Percentiles rank a stretch among this genome's conserved stretches.
Conservation (phyloP, 2,113 vertebrate species). For the Archilochus colubris region DNA sequence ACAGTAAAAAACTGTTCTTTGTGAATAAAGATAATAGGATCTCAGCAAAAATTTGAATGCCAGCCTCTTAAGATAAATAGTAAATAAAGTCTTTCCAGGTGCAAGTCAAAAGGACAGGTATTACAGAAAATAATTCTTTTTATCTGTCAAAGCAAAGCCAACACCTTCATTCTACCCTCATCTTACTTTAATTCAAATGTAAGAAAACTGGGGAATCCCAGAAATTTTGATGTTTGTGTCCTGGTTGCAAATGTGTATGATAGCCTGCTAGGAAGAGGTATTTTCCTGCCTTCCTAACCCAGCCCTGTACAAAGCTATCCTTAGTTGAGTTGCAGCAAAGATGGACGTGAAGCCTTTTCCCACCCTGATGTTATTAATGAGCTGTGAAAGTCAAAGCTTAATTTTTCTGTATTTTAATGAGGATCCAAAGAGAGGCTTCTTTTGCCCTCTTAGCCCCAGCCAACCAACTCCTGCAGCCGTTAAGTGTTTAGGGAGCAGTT, state of each 20-base stretch:
- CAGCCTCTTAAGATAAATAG: background rate
- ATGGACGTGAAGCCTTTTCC: conserved; percentile 45
- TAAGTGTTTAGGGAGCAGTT: conserved; percentile 35
- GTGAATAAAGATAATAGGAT: background rate
- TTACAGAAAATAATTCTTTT: background rate
- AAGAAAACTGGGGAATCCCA: background rate
- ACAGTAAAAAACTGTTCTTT: background rate
- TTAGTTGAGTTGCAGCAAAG: background rate
- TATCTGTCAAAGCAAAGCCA: background rate
- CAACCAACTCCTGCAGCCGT: conserved; percentile 42
- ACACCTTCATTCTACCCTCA: background rate
- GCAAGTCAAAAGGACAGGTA: background rate
- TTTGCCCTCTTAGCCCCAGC: conserved; percentile 36
- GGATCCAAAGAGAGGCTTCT: conserved; percentile 12
- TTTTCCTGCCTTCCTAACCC: background rate
- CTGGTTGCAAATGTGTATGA: background rate
- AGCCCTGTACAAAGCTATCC: background rate
- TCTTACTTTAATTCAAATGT: background rate
- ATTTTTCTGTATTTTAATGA: conserved; percentile 58
- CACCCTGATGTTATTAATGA: conserved; percentile 55
- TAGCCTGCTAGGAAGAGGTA: background rate
- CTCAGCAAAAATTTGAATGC: background rate
- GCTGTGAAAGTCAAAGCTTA: conserved; percentile 61
- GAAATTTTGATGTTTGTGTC: background rate
- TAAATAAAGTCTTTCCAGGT: background rate